Base-by-base conservation (phyloP, 2,113 vertebrate genomes). In the Mionectes macconnelli region DNA sequence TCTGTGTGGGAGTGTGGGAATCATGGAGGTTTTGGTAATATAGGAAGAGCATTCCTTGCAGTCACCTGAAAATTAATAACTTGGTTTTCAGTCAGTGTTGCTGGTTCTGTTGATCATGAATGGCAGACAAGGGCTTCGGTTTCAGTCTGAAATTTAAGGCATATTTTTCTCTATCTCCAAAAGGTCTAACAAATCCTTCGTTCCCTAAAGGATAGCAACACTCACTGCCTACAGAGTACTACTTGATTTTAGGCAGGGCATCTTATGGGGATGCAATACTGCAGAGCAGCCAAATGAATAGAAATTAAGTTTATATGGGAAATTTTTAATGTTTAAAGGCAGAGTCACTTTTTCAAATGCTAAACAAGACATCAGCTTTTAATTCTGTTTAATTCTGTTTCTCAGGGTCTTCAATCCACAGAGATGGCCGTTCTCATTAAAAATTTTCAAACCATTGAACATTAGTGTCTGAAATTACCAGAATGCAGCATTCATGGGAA, bases 391-490 rank as follows among this genome's bases (percentile, higher is more conserved):
- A 44, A 20, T 44, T 44, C 79, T 47, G 56, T 59, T 93, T 94
- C 94, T 94, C 67, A 85, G 72, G 44, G 50, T 89, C 63, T 94
- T 92, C 90, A 47, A 59, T 96, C 70, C 86, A 81, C 23, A 88
- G 59, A 90, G 64, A 95, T 85, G 47, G 80, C 39, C 44, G 0
- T 92, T 96, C 95, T 97, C 84, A 97, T 97, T 97, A 97, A 97
- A 97, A 95, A 17, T 87, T 92, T 97, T 97, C 94, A 97, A 97
- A 59, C 50, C 77, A 89, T 92, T 97, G 96, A 98, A 96, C 82
- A 96, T 96, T 94, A 95, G 69, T 94, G 40, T 91, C 70, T 97
- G 75, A 88, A 92, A 94, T 96, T 92, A 97, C 94, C n/a, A 84
- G 94, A 96, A 91, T 45, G 53, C 37, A 84, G 16, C 31, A 70